Evolutionary conservation across 2,113 vertebrate species (phyloP).

Genomic region (Pardalotus punctatus): DNA sequence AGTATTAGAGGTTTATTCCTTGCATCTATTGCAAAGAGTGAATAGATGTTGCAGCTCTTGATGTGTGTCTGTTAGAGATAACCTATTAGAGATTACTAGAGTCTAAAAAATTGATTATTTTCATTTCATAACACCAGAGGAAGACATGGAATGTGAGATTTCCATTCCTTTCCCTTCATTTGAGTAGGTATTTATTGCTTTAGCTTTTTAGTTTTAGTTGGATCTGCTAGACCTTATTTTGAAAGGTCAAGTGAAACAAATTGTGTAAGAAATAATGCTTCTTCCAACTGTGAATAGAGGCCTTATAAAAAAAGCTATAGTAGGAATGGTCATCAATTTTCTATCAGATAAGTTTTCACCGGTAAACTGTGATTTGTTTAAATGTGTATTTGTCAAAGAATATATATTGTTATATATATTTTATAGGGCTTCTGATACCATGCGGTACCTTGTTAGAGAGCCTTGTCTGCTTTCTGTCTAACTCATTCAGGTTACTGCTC

Average conservation of each 20-base stretch:
- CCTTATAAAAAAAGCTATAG: background rate
- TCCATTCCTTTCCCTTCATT: background rate
- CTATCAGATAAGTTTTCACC: background rate
- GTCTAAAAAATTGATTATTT: background rate
- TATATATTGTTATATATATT: background rate
- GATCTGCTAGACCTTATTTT: background rate
- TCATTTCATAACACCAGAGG: background rate
- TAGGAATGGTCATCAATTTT: background rate
- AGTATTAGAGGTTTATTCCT: background rate
- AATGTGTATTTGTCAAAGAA: background rate
- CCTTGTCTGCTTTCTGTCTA: background rate
- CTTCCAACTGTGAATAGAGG: background rate
- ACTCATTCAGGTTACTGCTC: background rate
- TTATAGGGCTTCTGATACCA: background rate
- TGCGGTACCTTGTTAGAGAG: background rate
- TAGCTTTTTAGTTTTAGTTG: background rate
- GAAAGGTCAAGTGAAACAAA: background rate
- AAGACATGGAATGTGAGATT: background rate
- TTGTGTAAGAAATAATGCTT: background rate
- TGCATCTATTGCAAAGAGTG: background rate
- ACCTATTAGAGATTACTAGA: background rate
- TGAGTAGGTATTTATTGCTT: background rate
- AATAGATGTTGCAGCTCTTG: background rate
- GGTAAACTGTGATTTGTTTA: background rate
- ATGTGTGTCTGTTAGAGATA: background rate